phyloP scores from a whole-genome alignment of 2,888 invertebrate species.

The Oxycera nigricornis region DNA sequence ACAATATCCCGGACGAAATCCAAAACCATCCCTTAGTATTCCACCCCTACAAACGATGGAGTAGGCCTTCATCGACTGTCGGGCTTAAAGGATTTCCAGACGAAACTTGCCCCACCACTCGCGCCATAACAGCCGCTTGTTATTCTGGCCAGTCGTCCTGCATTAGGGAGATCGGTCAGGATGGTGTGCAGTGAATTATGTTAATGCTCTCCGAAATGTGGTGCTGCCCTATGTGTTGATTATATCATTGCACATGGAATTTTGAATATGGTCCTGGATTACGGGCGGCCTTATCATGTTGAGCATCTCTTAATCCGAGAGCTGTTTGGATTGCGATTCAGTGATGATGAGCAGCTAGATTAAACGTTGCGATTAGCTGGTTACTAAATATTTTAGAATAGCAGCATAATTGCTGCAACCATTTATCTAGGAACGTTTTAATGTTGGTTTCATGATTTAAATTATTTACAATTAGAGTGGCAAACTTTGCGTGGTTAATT shows the following conservation, averaged over 20 bases:
- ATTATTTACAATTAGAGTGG: too few relatives aligned
- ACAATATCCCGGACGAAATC: not conserved
- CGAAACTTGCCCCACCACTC: conserved; percentile 4
- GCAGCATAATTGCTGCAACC: too few relatives aligned
- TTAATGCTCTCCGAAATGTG: conserved; percentile 10
- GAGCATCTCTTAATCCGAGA: conserved; percentile 18
- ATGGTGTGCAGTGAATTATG: conserved; percentile 30
- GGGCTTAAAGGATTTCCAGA: conserved; percentile 20
- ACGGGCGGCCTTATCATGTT: conserved; percentile 14
- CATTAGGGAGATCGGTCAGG: conserved; percentile 15
- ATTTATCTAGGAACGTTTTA: too few relatives aligned
- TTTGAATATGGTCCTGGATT: conserved; percentile 20
- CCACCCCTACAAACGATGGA: conserved; percentile 1
- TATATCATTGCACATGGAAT: conserved; percentile 13
- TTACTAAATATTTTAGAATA: too few relatives aligned
- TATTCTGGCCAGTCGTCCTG: not conserved
- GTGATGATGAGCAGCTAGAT: conserved; percentile 9
- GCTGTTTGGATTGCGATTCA: conserved; percentile 6
- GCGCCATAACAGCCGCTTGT: not conserved
- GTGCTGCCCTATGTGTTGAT: not conserved
- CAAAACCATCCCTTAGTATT: not conserved
- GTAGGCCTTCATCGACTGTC: conserved; percentile 7
- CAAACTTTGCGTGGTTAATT: too few relatives aligned
- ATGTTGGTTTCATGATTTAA: too few relatives aligned
- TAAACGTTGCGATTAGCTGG: conserved; percentile 7